A percentile compares a stretch with the other conserved stretches of the same genome.
phyloP scores from a whole-genome alignment of 2,113 vertebrate genomes.

The Scytalopus superciliaris region DNA sequence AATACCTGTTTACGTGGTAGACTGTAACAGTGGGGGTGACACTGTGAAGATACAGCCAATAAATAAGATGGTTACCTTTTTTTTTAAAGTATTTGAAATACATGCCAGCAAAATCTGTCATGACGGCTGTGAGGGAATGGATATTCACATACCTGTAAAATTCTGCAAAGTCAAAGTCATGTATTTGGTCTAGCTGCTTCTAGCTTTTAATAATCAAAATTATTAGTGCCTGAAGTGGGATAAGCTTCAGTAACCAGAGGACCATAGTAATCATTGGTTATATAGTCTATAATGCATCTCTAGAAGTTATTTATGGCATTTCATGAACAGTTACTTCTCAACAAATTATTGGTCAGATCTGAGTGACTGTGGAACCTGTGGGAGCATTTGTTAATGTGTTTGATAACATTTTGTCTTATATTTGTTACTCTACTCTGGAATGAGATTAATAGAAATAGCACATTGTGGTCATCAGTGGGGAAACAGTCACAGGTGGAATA shows the following conservation, averaged over 20 bases:
- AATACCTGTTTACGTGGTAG: neutral
- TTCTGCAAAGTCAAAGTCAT: neutral
- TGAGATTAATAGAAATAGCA: neutral
- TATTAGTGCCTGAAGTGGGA: neutral
- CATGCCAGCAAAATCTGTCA: neutral
- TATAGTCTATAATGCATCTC: neutral
- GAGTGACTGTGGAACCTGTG: neutral
- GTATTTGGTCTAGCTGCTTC: neutral
- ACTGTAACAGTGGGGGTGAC: neutral
- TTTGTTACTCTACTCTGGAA: neutral
- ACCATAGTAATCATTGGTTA: neutral
- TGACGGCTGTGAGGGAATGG: neutral
- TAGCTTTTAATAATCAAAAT: neutral
- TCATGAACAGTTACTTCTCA: neutral
- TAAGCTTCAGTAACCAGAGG: neutral
- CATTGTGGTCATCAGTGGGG: neutral
- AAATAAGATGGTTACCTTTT: neutral
- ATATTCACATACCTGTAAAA: neutral
- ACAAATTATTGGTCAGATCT: neutral
- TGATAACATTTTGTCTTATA: neutral
- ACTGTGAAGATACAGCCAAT: neutral
- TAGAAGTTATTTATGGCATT: neutral
- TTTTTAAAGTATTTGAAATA: neutral
- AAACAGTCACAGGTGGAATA: neutral
- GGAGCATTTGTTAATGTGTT: neutral